phyloP scores from a whole-genome alignment of 23 tunicate genomes.

The Phallusia fumigata region DNA sequence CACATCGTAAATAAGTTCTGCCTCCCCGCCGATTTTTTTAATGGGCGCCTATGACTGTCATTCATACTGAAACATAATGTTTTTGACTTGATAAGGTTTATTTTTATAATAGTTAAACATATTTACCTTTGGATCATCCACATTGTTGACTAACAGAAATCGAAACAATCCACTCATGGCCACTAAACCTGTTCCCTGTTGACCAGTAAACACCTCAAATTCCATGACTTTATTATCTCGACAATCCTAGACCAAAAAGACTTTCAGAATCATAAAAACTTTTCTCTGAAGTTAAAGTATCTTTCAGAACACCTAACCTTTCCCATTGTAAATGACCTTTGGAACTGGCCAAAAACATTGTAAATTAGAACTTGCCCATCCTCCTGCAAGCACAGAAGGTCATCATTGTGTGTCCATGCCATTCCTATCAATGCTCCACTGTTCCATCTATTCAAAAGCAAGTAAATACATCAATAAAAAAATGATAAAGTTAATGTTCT shows the following conservation, averaged over 20 bases:
- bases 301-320: slow-evolving; percentile 23
- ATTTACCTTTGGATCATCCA: slow-evolving; percentile 73
- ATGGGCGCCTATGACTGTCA: too few species aligned
- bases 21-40: too few species aligned
- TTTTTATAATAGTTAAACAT: too few species aligned
- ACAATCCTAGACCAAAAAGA: slow-evolving; percentile 53
- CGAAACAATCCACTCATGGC: slow-evolving; percentile 82
- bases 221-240: slow-evolving; percentile 88
- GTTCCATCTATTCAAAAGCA: too few species aligned
- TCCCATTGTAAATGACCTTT: slow-evolving; percentile 63
- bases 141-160: slow-evolving; percentile 71
- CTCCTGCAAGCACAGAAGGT: slow-evolving; percentile 81
- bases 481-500: not conserved
- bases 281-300: too few species aligned
- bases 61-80: too few species aligned
- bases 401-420: slow-evolving; percentile 86
- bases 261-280: not conserved
- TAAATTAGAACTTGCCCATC: slow-evolving; percentile 84
- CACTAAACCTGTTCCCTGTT: slow-evolving; percentile 77
- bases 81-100: too few species aligned
- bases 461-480: too few species aligned
- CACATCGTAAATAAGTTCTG: too few species aligned
- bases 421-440: slow-evolving; percentile 77
- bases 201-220: slow-evolving; percentile 68
- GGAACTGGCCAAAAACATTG: slow-evolving; percentile 66